Conservation (phyloP, 2,888 invertebrate species). For the Meghimatium bilineatum region DNA sequence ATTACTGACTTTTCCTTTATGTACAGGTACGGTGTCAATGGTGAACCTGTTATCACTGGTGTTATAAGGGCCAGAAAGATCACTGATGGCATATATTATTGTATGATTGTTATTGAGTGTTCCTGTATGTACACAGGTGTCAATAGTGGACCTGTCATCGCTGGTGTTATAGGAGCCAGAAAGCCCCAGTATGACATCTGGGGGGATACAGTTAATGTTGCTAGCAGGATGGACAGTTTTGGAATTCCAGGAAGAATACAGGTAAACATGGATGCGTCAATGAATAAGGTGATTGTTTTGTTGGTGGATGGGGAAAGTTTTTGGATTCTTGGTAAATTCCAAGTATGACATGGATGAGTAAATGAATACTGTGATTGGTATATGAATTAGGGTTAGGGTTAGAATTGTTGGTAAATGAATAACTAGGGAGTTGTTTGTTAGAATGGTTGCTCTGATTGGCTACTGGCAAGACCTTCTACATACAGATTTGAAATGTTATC, state of each 20-base stretch:
- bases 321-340: too few relatives aligned
- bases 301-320: too few relatives aligned
- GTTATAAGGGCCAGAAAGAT: slow-evolving; percentile 96
- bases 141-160: slow-evolving; percentile 93
- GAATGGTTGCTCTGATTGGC: too few relatives aligned
- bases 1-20: too few relatives aligned
- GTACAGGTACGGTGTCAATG: slow-evolving; percentile 86
- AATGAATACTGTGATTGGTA: background rate
- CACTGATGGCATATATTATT: too few relatives aligned
- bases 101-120: background rate
- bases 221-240: slow-evolving; percentile 97
- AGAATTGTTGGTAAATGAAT: too few relatives aligned
- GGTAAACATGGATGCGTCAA: slow-evolving; percentile 80
- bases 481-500: too few relatives aligned
- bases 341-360: background rate
- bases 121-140: slow-evolving; percentile 82
- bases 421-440: background rate
- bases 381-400: background rate
- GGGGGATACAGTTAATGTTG: slow-evolving; percentile 98
- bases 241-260: slow-evolving; percentile 93
- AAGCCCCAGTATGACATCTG: slow-evolving; percentile 98
- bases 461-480: too few relatives aligned
- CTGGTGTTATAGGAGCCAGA: slow-evolving; percentile 95
- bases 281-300: too few relatives aligned
- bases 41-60: slow-evolving; percentile 94